Conservation (phyloP, 1,140 invertebrate species). For the Nephotettix cincticeps region DNA sequence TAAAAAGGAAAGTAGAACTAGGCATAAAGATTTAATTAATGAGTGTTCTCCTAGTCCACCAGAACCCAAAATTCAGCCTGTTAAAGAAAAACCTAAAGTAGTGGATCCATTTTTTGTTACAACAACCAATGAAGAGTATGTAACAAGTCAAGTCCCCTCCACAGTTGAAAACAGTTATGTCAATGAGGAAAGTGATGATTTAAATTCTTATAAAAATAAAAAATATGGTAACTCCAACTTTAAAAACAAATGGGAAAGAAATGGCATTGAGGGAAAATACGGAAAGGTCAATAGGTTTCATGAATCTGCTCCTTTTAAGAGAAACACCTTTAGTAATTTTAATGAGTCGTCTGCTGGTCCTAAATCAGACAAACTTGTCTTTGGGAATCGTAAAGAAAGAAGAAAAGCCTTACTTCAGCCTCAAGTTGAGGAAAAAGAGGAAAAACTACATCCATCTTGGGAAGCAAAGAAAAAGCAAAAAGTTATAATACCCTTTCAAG, state of each 20-base stretch:
- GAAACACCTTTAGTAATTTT: neutral
- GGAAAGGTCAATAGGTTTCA: neutral
- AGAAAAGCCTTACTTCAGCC: constrained; percentile 15
- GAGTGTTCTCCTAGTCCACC: neutral
- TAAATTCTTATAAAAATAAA: constrained; percentile 42
- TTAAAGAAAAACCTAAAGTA: constrained; percentile 34
- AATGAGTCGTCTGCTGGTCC: neutral
- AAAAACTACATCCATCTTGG: constrained; percentile 61
- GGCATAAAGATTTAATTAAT: neutral
- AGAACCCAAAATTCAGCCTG: neutral
- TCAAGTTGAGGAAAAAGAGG: constrained; percentile 27
- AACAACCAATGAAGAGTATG: constrained; percentile 55
- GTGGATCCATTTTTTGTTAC: constrained; percentile 61
- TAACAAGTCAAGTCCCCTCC: constrained; percentile 51
- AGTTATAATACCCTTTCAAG: constrained; percentile 49
- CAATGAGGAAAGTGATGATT: constrained; percentile 51
- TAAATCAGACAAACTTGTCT: neutral
- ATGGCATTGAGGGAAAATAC: constrained; percentile 2
- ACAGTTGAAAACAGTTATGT: constrained; percentile 35
- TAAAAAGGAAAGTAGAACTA: neutral
- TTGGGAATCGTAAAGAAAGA: constrained; percentile 23
- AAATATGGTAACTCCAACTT: neutral
- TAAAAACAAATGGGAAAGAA: neutral
- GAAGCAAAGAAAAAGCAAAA: constrained; percentile 56
- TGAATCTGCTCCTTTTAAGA: neutral